Conservation (phyloP, 2,113 vertebrate species). For the Xiphorhynchus elegans region DNA sequence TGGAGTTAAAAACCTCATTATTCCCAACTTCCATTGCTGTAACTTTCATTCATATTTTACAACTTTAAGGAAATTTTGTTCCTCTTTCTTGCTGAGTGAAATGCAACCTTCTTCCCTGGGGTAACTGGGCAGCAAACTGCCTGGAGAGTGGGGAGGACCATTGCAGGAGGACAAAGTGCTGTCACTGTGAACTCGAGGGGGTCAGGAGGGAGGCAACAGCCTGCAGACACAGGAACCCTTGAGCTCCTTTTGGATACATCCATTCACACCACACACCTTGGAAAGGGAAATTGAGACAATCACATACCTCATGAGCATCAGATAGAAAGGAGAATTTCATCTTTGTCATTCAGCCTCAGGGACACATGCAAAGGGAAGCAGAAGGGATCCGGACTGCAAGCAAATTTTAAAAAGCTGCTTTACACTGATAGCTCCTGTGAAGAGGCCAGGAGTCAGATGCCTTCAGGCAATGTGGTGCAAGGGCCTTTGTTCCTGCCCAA, state of each 20-base stretch:
- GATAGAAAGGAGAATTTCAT: background rate
- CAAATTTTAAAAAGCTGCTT: background rate
- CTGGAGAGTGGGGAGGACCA: background rate
- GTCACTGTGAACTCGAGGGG: background rate
- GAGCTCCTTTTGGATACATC: background rate
- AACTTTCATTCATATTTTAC: background rate
- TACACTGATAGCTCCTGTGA: background rate
- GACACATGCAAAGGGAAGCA: background rate
- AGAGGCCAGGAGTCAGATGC: background rate
- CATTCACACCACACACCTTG: background rate
- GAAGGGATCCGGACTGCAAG: background rate
- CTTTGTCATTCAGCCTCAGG: background rate
- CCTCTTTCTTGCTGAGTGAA: background rate
- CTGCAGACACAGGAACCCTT: background rate
- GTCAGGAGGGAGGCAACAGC: fast-evolving
- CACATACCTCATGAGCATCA: background rate
- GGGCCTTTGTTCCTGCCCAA: background rate
- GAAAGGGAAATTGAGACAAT: background rate
- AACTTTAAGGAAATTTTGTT: background rate
- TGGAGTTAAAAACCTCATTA: background rate
- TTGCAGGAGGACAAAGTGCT: background rate
- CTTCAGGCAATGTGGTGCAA: background rate
- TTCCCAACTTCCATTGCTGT: background rate
- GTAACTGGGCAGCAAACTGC: background rate
- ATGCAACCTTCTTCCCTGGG: background rate